Base-by-base conservation (phyloP, 1,140 invertebrate species). In the Branchinecta lynchi region DNA sequence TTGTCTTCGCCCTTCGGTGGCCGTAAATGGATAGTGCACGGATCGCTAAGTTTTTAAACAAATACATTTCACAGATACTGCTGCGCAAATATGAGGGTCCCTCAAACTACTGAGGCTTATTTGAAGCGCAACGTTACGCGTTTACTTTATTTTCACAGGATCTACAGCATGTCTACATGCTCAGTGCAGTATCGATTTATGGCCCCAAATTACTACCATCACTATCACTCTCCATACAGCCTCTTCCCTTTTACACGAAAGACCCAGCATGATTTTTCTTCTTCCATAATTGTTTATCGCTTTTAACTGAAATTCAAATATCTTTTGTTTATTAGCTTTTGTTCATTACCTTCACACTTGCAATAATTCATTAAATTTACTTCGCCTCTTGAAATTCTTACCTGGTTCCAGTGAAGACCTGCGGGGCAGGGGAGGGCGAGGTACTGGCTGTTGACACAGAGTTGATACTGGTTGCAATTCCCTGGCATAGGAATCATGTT, bases 401-500 rank as follows among this genome's bases (percentile, higher is more conserved):
- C 82, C 74, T 82, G 80, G 76, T 88, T 91, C 82, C 88, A 93
- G 73, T 91, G 87, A 15, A 92, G 78, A 8, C 88, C 88, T 5
- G 84, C 81, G 21, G 85, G 84, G 77, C 90, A 92, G 0, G 83
- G 79, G 72, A 86, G 87, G 45, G 83, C 79, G 75, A 89, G 82
- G 17, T 85, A 85, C 73, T 85, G 84, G 20, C 89, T 88, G 82
- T 89, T 90, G 3, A 90, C 78, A 75, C 90, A 93, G 43, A 87
- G 83, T 67, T 86, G 79, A 75, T 90, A 93, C 69, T 85, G 84
- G 0, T 79, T 80, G 73, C 90, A 93, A 73, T 90, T 86, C 0
- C 51, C 51, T 12, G 51, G 51, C 51, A 60, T 60, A 15, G 51
- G 51, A 20, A 20, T 20, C 17, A 60, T 15, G 12, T 60, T 12